Base-by-base conservation (phyloP, 1,140 invertebrate genomes). In the Calosoma granatense region DNA sequence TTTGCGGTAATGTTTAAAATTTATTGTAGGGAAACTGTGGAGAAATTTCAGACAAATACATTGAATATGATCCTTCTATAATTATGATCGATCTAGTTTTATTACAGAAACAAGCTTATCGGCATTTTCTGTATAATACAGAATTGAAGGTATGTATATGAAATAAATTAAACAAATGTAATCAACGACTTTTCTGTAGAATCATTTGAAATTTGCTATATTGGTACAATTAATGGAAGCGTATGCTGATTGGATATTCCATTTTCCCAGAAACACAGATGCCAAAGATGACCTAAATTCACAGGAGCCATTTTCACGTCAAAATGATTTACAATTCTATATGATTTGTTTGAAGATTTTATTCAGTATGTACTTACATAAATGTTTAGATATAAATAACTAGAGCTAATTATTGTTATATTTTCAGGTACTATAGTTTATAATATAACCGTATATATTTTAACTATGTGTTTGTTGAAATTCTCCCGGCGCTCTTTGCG, bases 41-140 rank as follows among this genome's bases (percentile, higher is more conserved):
- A 12, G 71, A 80, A 57, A 68, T 86, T 20, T 87, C 88, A 14
- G 92, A 94, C 65, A 92, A 92, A 68, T 94, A 94, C 63, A 84
- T 93, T 56, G 91, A 94, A 72, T 92, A 88, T 72, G 92, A 94
- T 67, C 78, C 82, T 20, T 82, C 90, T 2, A 85, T 92, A 60
- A 83, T 93, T 0, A 79, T 91, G 58, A 84, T 94, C 60, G 90
- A 93, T 73, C 72, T 90, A 2, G 76, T 94, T 9, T 67, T 94
- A 6, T 75, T 93, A 51, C 87, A 89, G 47, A 81, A 79, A 55
- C 77, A 82, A 58, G 90, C 90, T 1, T 92, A 91, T 66, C 76
- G 90, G 41, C 91, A 94, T 74, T 74, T 93, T 30, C 74, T 94
- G 2, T 85, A 84, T 55, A 94, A 94, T 67, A 81, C 81, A 12